Percentiles rank a stretch among this genome's conserved stretches.
Conservation (phyloP, 2,113 vertebrate species). For the Himantopus leucocephalus region DNA sequence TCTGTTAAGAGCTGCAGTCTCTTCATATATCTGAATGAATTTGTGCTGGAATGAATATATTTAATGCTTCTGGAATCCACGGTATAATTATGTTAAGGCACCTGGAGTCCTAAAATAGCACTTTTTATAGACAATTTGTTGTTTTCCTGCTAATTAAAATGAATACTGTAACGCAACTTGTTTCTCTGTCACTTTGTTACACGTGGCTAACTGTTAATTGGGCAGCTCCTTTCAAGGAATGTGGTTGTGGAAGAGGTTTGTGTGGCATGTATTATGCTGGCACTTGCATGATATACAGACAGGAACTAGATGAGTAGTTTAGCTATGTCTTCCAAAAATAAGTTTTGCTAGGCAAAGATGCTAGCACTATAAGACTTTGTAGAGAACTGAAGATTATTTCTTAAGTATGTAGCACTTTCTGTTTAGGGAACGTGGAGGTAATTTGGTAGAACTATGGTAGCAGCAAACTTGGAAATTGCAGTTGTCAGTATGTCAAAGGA, state of each 20-base stretch:
- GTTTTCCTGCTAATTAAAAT: not conserved
- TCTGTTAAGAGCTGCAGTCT: not conserved
- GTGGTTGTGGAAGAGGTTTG: not conserved
- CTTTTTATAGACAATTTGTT: not conserved
- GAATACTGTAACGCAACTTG: not conserved
- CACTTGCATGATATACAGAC: not conserved
- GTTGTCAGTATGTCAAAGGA: not conserved
- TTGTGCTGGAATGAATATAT: not conserved
- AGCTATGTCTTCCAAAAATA: not conserved
- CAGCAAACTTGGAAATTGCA: not conserved
- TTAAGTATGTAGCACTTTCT: not conserved
- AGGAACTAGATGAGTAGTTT: not conserved
- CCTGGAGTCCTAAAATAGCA: not conserved
- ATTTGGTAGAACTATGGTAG: not conserved
- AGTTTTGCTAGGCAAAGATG: not conserved
- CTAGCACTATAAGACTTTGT: not conserved
- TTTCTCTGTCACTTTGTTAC: not conserved
- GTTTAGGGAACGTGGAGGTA: not conserved
- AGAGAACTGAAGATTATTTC: not conserved
- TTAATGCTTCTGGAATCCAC: not conserved
- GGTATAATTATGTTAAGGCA: not conserved
- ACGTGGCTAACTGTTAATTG: not conserved
- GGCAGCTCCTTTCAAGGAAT: not conserved
- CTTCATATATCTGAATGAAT: not conserved
- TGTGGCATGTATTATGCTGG: not conserved